Evolutionary conservation across 2,888 invertebrate species (phyloP), one percentile per base, ranked within the genome.

Genomic region (Teleiodes luculella): DNA sequence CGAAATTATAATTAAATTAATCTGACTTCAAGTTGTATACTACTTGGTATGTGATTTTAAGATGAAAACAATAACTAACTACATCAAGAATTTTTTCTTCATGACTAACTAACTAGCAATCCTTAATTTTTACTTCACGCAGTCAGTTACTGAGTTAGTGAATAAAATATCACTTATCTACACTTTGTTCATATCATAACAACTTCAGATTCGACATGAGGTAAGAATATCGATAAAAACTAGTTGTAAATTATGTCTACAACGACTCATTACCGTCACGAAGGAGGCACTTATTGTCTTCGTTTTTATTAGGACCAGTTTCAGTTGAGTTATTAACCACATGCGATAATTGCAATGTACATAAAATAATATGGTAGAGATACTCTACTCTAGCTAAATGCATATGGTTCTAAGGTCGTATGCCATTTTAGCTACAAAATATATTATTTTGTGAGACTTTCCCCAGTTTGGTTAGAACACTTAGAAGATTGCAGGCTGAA

Each of bases 231-330:
- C 45, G 16, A 54, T 52, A 57, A 59, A 61, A 61, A 57, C 61
- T 30, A 16, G 50, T 36, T 35, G 62, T 60, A 54, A 63, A 62
- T 56, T 62, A 49, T 52, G 24, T 50, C 24, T 3, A 33, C 49
- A 51, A 58, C 62, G 57, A 61, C 53, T 57, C 20, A 66, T 62
- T 66, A 63, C 55, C 36, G 54, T 49, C 66, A 71, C 70, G 71
- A 67, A 65, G 55, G 52, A 46, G n/a, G 36, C 52, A 60, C 53
- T 39, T 45, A 33, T 48, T 60, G 59, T 59, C 57, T 57, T 31
- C 39, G 55, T 58, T 68, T 67, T 65, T 57, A 59, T 65, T 65
- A 65, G 63, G 62, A 45, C 10, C 33, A 11, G 33, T 33, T 33
- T 33, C 2, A 33, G 33, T 33, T 8, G 4, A 11, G 33, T 11